A percentile compares a stretch with the other conserved stretches of the same genome.
Evolutionary conservation across 2,888 invertebrate genomes (phyloP).

Genomic region (Oscheius sp.): DNA sequence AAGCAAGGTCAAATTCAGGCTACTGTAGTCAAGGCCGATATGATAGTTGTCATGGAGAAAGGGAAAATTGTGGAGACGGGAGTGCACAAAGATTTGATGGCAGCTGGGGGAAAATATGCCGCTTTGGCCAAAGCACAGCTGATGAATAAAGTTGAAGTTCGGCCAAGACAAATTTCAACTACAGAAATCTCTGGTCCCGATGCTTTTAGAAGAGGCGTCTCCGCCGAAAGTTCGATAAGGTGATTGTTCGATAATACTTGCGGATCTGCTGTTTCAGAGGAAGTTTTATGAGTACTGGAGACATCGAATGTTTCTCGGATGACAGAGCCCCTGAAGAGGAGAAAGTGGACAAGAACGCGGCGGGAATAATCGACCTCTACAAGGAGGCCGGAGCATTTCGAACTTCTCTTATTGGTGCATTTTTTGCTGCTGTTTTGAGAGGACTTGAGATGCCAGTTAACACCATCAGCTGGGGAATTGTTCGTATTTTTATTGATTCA

Average conservation of each 20-base stretch:
- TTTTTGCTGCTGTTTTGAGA: conserved; percentile 66
- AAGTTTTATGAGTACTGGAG: conserved; percentile 25
- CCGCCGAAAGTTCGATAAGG: conserved; percentile 7
- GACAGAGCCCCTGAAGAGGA: not conserved
- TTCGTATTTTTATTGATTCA: conserved; percentile 15
- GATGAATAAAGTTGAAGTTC: not conserved
- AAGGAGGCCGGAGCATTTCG: conserved; percentile 43
- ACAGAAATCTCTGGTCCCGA: conserved; percentile 7
- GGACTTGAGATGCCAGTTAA: conserved; percentile 75
- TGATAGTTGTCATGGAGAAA: conserved; percentile 52
- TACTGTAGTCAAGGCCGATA: conserved; percentile 51
- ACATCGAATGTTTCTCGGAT: conserved; percentile 12
- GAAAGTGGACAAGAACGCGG: conserved; percentile 35
- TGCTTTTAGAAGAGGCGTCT: conserved; percentile 7
- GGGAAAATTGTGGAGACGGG: conserved; percentile 58
- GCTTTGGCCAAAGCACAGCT: conserved; percentile 58
- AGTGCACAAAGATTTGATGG: conserved; percentile 53
- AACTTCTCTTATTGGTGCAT: not conserved
- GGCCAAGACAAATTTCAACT: conserved; percentile 2
- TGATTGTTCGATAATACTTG: not conserved
- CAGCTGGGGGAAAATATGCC: conserved; percentile 48
- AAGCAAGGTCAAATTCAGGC: too few species aligned
- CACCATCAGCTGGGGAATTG: conserved; percentile 72
- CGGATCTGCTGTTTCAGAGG: not conserved
- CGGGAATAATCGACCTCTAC: conserved; percentile 46